A percentile compares a stretch with the other conserved stretches of the same genome.
These are phyloP conservation scores for Genyomyrus donnyi DNA, from an alignment of 2,113 vertebrate genomes.

Conservation along the genomic window DNA sequence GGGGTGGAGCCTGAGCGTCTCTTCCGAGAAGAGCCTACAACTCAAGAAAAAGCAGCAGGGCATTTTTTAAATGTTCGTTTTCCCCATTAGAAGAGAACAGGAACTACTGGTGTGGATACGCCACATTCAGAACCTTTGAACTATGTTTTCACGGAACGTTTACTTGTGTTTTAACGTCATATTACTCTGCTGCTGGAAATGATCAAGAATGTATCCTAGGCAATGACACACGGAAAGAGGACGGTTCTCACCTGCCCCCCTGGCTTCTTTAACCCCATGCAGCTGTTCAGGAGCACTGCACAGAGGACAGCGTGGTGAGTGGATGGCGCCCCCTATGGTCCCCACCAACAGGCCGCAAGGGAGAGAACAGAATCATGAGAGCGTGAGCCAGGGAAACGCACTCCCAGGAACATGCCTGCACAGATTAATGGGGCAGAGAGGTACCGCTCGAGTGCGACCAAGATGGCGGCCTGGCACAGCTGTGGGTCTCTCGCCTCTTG, in stretches of 20 bases:
- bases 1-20: constrained; percentile 13
- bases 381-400: too few relatives aligned
- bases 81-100: background rate
- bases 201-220: background rate
- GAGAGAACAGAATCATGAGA: background rate
- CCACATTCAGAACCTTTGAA: background rate
- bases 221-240: too few relatives aligned
- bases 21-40: constrained; percentile 24
- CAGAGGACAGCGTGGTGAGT: constrained; percentile 32
- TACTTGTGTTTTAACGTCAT: background rate
- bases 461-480: background rate
- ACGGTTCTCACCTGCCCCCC: constrained; percentile 48
- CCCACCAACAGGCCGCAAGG: background rate
- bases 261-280: background rate
- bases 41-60: background rate
- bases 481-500: background rate
- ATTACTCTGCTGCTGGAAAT: background rate
- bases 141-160: background rate
- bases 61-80: background rate
- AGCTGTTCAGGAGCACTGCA: constrained; percentile 36
- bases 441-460: background rate
- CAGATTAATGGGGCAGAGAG: background rate
- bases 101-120: background rate
- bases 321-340: constrained; percentile 25
- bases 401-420: background rate